Conservation (phyloP, 2,888 invertebrate species). For the Ennomos fuscantarius region DNA sequence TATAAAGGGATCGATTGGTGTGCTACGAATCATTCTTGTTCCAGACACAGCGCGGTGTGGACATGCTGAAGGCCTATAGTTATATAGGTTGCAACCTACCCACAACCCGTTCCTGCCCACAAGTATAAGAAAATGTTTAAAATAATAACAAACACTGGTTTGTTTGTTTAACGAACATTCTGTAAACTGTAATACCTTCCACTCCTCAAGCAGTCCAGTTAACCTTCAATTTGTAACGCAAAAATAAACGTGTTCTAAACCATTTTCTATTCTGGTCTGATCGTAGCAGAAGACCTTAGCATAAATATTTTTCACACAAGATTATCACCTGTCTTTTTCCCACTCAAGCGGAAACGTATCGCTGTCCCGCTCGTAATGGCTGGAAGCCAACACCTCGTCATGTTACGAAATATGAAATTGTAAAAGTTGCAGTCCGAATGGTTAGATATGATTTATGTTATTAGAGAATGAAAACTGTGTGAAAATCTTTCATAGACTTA, state of each 20-base stretch:
- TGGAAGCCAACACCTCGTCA: slow-evolving; percentile 66
- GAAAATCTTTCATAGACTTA: too few species aligned
- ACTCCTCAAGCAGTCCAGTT: slow-evolving; percentile 29
- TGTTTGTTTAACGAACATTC: slow-evolving; percentile 43
- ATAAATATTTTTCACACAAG: slow-evolving; percentile 84
- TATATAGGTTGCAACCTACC: too few species aligned
- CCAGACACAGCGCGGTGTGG: too few species aligned
- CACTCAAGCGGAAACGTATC: slow-evolving; percentile 65
- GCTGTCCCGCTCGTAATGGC: slow-evolving; percentile 72
- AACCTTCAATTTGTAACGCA: slow-evolving; percentile 71
- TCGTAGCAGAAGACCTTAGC: slow-evolving; percentile 80
- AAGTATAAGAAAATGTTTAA: not conserved
- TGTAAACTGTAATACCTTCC: slow-evolving; percentile 30
- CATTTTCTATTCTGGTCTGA: slow-evolving; percentile 56
- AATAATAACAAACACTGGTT: slow-evolving; percentile 6
- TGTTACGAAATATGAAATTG: slow-evolving; percentile 82
- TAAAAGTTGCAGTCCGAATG: slow-evolving; percentile 56
- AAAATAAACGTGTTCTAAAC: slow-evolving; percentile 71
- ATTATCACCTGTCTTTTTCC: slow-evolving; percentile 76
- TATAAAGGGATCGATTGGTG: too few species aligned
- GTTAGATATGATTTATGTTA: slow-evolving; percentile 26
- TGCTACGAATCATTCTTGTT: too few species aligned
- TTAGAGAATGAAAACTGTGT: slow-evolving; percentile 12
- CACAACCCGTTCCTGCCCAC: too few species aligned
- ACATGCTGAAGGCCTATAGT: too few species aligned